phyloP scores from a whole-genome alignment of 2,797 vertebrate species.

The Cetoscarus ocellatus region DNA sequence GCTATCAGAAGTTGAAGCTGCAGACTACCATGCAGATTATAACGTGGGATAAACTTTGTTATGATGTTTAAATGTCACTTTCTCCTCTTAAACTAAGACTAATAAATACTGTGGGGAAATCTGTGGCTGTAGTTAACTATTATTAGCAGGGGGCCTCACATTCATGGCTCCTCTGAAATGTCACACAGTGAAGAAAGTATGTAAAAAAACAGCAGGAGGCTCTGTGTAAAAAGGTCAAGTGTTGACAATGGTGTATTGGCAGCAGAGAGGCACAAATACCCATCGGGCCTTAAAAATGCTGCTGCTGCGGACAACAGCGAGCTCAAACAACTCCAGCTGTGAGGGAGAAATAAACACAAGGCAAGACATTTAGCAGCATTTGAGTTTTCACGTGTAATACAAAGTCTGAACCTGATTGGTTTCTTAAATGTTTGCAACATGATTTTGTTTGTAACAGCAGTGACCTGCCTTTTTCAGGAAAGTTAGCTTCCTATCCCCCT shows the following conservation, averaged over 20 bases:
- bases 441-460: neutral
- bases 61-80: neutral
- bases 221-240: conserved; percentile 51
- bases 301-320: neutral
- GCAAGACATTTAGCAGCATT: too few species aligned
- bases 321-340: neutral
- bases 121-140: neutral
- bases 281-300: conserved; percentile 18
- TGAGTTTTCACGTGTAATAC: too few species aligned
- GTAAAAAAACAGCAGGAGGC: conserved; percentile 17
- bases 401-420: too few species aligned
- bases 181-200: conserved; percentile 10
- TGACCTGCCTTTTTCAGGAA: conserved; percentile 21
- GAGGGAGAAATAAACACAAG: too few species aligned
- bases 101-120: neutral
- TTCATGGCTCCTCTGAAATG: conserved; percentile 18
- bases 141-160: conserved; percentile 7
- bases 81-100: neutral
- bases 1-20: too few species aligned
- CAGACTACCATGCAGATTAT: too few species aligned
- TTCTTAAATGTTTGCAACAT: neutral
- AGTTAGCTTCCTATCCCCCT: conserved; percentile 26
- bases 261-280: neutral
- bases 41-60: neutral
- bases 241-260: conserved; percentile 1